phyloP scores from a whole-genome alignment of 2,113 vertebrate genomes.

The Chionomys nivalis region DNA sequence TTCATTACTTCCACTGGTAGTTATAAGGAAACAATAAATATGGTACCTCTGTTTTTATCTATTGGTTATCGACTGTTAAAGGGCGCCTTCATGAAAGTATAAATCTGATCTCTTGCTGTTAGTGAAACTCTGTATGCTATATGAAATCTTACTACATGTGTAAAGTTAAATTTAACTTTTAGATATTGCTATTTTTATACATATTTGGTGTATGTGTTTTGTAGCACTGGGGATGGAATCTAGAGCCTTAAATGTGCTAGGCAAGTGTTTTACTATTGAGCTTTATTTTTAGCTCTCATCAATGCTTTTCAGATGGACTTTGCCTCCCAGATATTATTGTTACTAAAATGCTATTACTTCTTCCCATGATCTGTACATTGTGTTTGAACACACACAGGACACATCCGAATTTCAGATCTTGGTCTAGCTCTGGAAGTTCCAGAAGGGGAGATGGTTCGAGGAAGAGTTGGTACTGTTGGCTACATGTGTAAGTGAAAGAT shows the following conservation, averaged over 20 bases:
- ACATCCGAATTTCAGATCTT: slow-evolving; percentile 95
- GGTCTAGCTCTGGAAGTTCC: slow-evolving; percentile 94
- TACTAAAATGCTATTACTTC: neutral
- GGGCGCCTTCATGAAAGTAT: neutral
- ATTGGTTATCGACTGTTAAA: neutral
- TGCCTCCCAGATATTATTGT: neutral
- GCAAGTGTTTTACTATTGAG: neutral
- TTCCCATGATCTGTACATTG: slow-evolving; percentile 12
- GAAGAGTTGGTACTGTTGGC: slow-evolving; percentile 93
- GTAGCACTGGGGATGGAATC: neutral
- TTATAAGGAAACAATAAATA: neutral
- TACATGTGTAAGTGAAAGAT: slow-evolving; percentile 92
- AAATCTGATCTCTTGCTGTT: neutral
- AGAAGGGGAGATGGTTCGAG: slow-evolving; percentile 90
- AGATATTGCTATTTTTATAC: neutral
- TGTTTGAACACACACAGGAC: slow-evolving; percentile 87
- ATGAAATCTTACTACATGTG: neutral
- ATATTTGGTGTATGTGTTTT: neutral
- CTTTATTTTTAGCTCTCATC: neutral
- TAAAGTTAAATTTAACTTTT: neutral
- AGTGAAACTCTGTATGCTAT: neutral
- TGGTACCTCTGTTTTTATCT: neutral
- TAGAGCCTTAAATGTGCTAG: neutral
- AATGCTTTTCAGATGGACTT: neutral
- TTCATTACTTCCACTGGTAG: neutral